Base-by-base conservation (phyloP, 2,113 vertebrate species). In the Seriola aureovittata region DNA sequence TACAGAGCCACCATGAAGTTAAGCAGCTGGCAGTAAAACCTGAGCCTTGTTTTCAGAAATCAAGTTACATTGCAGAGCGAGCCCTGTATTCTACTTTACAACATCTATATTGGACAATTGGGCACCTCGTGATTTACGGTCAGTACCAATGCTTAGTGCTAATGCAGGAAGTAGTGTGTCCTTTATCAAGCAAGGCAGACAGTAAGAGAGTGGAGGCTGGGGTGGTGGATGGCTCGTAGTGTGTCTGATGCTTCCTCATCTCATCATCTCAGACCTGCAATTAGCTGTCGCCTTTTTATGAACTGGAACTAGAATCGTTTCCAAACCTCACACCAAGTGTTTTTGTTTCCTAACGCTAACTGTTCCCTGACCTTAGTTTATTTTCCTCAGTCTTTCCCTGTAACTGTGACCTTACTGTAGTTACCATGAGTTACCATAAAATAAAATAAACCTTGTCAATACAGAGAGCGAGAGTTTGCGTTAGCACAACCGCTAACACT, bases 21-120 rank as follows among this genome's bases (percentile, higher is more conserved):
- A 3, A n/a, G 48, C 29, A 57, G 50, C 23, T 54, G 50, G 25
- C 54, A 48, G 42, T 50, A 71, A 75, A 66, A 8, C 11, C 23
- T 4, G 12, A 75, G 25, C 25, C 52, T 62, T 74, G 67, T 65
- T 75, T 78, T 50, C 40, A 42, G 17, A 23, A 36, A 34, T 40
- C 6, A 38, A 46, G 5, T 50, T 64, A 21, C 16, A 57, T 29
- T 42, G 6, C 50, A 68, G 8, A 32, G 38, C 14, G 29, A 5
- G 40, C 40, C 11, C 4, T 25, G 55, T 13, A n/a, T 65, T 5
- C 4, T 23, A 4, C 42, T 72, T 23, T 3, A 25, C 23, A 52
- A 23, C 3, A 34, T 69, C 19, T 17, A 2, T 44, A 42, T 38
- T 34, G 1, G 6, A 59, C 23, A 6, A 7, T 36, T 16, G 10